phyloP scores from a whole-genome alignment of 2,888 invertebrate genomes.

The Girardia tigrina region DNA sequence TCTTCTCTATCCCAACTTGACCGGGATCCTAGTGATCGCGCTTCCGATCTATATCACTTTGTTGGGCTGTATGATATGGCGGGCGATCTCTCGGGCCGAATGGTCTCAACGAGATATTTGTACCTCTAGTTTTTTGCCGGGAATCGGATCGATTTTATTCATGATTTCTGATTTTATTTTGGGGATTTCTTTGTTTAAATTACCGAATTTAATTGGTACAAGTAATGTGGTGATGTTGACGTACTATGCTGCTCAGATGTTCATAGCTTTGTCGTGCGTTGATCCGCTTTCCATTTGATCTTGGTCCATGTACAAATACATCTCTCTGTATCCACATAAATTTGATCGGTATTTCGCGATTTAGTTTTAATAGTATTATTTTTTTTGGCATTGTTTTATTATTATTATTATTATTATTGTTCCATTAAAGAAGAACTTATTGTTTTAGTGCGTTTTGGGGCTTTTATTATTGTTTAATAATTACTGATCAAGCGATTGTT shows the following conservation, averaged over 20 bases:
- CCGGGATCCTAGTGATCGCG: constrained; percentile 52
- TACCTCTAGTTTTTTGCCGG: constrained; percentile 60
- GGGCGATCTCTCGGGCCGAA: constrained; percentile 61
- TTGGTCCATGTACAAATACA: too few species aligned
- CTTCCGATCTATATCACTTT: constrained; percentile 63
- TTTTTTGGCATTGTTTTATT: too few species aligned
- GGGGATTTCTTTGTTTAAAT: constrained; percentile 63
- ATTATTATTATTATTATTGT: too few species aligned
- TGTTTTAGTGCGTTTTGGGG: too few species aligned
- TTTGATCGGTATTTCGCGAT: too few species aligned
- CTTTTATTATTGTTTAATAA: too few species aligned
- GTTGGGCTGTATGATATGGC: constrained; percentile 69
- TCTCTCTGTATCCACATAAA: too few species aligned
- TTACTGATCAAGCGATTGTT: too few species aligned
- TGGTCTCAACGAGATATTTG: constrained; percentile 56
- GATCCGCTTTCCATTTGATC: constrained; percentile 7
- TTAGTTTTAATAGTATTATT: too few species aligned
- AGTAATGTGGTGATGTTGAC: constrained; percentile 71
- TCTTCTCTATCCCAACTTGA: constrained; percentile 54
- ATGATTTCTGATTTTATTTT: constrained; percentile 68
- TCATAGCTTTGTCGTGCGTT: constrained; percentile 62
- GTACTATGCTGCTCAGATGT: constrained; percentile 75
- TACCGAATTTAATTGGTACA: constrained; percentile 56
- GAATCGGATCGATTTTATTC: constrained; percentile 62
- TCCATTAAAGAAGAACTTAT: too few species aligned